Conservation (phyloP, 1,140 invertebrate genomes). For the Amphibalanus amphitrite region DNA sequence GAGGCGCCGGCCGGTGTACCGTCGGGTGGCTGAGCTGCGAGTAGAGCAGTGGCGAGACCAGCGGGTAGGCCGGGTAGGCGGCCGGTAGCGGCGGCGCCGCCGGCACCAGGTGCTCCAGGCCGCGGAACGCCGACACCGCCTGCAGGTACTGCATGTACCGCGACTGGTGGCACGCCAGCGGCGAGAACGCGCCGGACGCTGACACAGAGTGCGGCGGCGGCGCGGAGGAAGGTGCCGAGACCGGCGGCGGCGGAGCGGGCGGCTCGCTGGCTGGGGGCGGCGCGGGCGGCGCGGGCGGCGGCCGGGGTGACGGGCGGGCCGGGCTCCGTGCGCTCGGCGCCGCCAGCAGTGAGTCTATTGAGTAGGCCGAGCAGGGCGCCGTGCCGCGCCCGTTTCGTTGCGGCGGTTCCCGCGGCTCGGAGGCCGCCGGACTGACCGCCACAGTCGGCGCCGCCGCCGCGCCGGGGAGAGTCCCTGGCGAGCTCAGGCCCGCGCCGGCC, state of each 20-base stretch:
- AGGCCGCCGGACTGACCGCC: neutral
- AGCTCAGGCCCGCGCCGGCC: neutral
- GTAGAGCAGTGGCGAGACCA: neutral
- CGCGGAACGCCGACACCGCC: neutral
- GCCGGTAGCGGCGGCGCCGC: neutral
- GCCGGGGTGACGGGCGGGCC: no score
- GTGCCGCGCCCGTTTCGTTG: no score
- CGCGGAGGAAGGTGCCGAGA: no score
- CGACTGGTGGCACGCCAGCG: neutral
- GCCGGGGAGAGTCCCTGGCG: neutral
- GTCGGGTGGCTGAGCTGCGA: neutral
- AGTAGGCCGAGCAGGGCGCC: neutral
- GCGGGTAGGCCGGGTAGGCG: neutral
- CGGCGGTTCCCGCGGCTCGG: no score
- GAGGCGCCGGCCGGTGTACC: neutral
- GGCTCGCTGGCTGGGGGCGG: neutral
- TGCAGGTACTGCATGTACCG: neutral
- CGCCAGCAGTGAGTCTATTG: neutral
- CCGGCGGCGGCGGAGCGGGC: no score
- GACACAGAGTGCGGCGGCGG: no score
- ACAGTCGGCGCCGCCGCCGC: no score
- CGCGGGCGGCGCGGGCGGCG: no score
- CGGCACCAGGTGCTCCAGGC: neutral
- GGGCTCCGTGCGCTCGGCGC: neutral
- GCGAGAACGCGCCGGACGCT: neutral